phyloP scores from a whole-genome alignment of 2,888 invertebrate species.

The Sipha maydis region DNA sequence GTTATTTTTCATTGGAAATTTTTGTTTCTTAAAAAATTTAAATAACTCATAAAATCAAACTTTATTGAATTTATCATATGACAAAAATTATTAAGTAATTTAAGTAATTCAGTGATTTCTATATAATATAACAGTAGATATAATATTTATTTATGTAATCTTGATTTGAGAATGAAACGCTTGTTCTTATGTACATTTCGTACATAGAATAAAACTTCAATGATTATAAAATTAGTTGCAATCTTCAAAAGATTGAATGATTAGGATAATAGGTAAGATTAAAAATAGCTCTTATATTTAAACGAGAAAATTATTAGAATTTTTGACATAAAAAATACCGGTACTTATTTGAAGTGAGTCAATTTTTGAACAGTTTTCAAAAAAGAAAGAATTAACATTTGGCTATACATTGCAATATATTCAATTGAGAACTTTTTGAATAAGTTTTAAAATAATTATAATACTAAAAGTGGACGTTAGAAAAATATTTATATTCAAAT shows the following conservation, averaged over 20 bases:
- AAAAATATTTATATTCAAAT: not conserved
- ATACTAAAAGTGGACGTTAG: not conserved
- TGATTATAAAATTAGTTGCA: not conserved
- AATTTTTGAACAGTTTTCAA: conserved; percentile 41
- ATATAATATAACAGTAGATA: not conserved
- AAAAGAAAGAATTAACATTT: conserved; percentile 1
- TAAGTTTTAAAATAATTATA: conserved; percentile 11
- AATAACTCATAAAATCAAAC: not conserved
- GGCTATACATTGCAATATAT: not conserved
- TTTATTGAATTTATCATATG: not conserved
- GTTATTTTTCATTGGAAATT: not conserved
- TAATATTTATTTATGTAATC: not conserved
- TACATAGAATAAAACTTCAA: not conserved
- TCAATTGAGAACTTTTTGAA: not conserved
- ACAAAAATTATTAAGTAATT: not conserved
- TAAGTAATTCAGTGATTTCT: not conserved
- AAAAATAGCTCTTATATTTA: conserved; percentile 18
- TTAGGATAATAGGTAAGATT: not conserved
- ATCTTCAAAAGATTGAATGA: not conserved
- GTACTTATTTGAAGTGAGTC: not conserved
- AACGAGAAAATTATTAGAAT: conserved; percentile 3
- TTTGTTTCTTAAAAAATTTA: not conserved
- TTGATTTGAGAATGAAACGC: not conserved
- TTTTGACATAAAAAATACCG: conserved; percentile 6
- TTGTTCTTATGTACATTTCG: not conserved